Base-by-base conservation (phyloP, 2,888 invertebrate genomes). In the Drosophila koepferae region DNA sequence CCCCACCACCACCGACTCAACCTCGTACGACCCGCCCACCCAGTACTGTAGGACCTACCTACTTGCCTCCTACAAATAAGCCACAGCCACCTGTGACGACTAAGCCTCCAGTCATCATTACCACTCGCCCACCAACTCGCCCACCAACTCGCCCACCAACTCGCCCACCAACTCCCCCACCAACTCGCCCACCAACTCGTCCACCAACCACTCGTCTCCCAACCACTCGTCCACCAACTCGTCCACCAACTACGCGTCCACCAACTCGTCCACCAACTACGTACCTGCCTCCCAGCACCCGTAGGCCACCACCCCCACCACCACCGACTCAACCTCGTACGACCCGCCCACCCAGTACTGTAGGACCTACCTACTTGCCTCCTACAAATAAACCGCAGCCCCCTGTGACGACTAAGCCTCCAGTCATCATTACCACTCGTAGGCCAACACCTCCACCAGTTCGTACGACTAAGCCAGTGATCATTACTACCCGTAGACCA, bases 281-380 rank as follows among this genome's bases (percentile, higher is more conserved):
- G 8, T 40, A 40, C 40, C n/a, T 40, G 40, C 40, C 40, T 40
- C 40, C 41, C 4, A n/a, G 3, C 12, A 53, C 64, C 3, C 55
- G 28, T 23, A 40, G 38, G 38, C 46, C 20, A 63, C 72, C 77
- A 8, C 20, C 7, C 61, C 4, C 55, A 18, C 71, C 44, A 28
- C 28, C 28, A 5, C 28, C 28, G 6, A 28, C 28, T 28, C 5
- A 5, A 28, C 28, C 6, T 28, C 28, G 28, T 28, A 28, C 28
- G 6, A 28, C 28, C 28, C 28, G 28, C 6, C 6, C 28, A 28
- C 28, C 28, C 9, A 69, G 69, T n/a, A 71, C 71, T 28, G 69
- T 51, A 75, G 36, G 82, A 18, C 67, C 84, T 44, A 82, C 84
- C 2, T 83, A 85, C 46, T 65, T 85, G 72, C 80, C 82, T n/a